Percentiles rank a stretch among this genome's conserved stretches.
Conservation (phyloP, 2,797 vertebrate genomes). For the Enoplosus armatus region DNA sequence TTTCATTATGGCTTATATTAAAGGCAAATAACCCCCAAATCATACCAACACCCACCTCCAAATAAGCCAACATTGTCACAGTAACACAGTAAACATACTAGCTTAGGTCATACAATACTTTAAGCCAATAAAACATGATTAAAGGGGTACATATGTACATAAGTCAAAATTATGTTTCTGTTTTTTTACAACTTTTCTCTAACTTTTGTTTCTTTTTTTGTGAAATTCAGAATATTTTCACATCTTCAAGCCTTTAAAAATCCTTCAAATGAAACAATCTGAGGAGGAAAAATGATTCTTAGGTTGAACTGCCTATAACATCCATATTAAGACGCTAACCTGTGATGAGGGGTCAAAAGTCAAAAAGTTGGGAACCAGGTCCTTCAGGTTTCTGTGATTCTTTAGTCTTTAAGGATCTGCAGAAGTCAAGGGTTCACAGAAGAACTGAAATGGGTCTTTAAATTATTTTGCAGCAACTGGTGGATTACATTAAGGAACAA, state of each 20-base stretch:
- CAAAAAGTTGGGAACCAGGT: not conserved
- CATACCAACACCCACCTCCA: not conserved
- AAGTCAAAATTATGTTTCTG: no score
- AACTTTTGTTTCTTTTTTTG: not conserved
- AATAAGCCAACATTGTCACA: not conserved
- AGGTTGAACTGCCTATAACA: not conserved
- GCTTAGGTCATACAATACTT: not conserved
- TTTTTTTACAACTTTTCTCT: not conserved
- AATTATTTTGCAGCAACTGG: not conserved
- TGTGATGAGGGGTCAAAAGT: not conserved
- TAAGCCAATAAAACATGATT: not conserved
- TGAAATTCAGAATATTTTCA: not conserved
- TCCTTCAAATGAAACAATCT: no score
- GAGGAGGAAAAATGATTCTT: not conserved
- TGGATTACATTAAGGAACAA: constrained; percentile 46
- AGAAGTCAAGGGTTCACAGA: constrained; percentile 14
- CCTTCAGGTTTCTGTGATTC: not conserved
- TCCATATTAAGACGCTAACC: not conserved
- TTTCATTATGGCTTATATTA: not conserved
- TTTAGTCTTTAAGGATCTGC: not conserved
- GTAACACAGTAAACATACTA: not conserved
- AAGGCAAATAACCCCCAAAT: not conserved
- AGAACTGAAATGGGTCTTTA: not conserved
- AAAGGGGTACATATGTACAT: not conserved
- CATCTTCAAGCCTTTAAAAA: not conserved